Evolutionary conservation across 2,888 invertebrate genomes (phyloP).

Genomic region (Sussaba pulchella): DNA sequence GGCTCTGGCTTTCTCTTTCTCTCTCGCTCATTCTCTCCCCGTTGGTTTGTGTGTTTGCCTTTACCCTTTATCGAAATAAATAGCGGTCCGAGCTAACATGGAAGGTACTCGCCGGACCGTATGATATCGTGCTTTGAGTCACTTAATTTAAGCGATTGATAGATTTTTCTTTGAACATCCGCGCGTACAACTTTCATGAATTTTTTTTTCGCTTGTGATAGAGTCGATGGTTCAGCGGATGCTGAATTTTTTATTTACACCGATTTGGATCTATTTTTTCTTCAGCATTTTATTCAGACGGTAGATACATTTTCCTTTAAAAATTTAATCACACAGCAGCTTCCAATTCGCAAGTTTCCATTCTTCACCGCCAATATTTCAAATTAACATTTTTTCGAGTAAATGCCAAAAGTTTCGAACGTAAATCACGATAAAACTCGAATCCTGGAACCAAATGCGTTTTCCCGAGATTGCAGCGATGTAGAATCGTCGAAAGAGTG

Average conservation of each 20-base stretch:
- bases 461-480: conserved; percentile 60
- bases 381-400: neutral
- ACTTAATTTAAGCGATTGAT: conserved; percentile 25
- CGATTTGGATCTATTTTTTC: no score
- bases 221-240: no score
- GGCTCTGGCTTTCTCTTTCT: no score
- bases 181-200: neutral
- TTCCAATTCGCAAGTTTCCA: no score
- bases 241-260: conserved; percentile 4
- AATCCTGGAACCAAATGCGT: conserved; percentile 56
- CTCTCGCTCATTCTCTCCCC: no score
- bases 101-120: conserved; percentile 29
- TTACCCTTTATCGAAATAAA: conserved; percentile 77
- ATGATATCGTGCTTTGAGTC: conserved; percentile 24
- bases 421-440: conserved; percentile 32
- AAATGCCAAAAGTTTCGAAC: neutral
- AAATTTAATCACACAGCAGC: no score
- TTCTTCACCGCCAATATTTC: no score
- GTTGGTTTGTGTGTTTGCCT: conserved; percentile 74
- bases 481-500: conserved; percentile 45
- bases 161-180: neutral
- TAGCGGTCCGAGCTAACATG: conserved; percentile 50
- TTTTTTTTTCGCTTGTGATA: neutral
- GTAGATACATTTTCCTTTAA: no score
- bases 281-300: no score